phyloP scores from a whole-genome alignment of 2,797 vertebrate genomes.

The Phrynocephalus guinanensis region DNA sequence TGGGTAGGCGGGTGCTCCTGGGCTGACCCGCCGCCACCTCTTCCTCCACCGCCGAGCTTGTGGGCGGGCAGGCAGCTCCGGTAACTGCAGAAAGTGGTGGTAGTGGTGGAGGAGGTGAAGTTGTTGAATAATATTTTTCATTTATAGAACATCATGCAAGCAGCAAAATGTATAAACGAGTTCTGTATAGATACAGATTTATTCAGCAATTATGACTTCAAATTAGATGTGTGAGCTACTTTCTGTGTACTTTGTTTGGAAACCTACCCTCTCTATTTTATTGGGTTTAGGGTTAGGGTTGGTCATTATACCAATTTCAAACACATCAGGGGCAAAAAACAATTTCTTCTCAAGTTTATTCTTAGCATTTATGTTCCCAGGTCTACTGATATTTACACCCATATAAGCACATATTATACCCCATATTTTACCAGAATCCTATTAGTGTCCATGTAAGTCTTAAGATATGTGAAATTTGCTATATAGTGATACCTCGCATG shows the following conservation, averaged over 20 bases:
- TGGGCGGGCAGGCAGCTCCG: no score
- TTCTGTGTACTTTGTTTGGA: slow-evolving; percentile 20
- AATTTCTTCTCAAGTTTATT: slow-evolving; percentile 11
- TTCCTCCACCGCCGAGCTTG: no score
- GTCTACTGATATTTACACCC: not conserved
- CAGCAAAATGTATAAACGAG: slow-evolving; percentile 39
- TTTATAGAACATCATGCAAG: slow-evolving; percentile 45
- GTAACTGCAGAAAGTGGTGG: no score
- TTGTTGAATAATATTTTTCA: slow-evolving; percentile 34
- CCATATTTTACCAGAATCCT: no score
- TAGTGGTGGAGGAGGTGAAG: not conserved
- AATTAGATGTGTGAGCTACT: no score
- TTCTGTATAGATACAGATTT: slow-evolving; percentile 17
- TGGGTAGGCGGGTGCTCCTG: no score
- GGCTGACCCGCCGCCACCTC: no score
- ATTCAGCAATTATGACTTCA: no score
- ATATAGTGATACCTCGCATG: no score
- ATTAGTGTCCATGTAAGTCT: no score
- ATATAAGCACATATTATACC: no score
- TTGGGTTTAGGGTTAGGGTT: slow-evolving; percentile 38
- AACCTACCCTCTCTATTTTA: slow-evolving; percentile 2
- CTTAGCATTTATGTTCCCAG: not conserved
- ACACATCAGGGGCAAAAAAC: slow-evolving; percentile 15
- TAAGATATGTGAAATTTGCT: no score
- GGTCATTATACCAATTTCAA: slow-evolving; percentile 29